phyloP scores from a whole-genome alignment of 2,888 invertebrate species.

The Desoria tigrina region DNA sequence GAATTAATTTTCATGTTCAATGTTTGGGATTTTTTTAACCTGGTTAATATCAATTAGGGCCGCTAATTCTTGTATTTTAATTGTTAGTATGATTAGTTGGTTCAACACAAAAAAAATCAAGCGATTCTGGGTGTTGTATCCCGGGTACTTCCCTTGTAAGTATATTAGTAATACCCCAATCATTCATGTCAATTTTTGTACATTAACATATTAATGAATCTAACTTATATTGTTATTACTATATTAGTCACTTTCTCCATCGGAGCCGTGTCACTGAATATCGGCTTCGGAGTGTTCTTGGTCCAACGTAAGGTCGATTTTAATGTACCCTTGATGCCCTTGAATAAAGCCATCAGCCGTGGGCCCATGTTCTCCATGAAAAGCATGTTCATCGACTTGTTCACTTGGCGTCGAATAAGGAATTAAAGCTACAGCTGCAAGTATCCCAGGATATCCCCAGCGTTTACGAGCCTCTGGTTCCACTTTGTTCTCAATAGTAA shows the following conservation, averaged over 20 bases:
- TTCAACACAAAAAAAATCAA: too few species aligned
- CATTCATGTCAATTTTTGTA: too few species aligned
- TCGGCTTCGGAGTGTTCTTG: slow-evolving; percentile 47
- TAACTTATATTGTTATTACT: slow-evolving; percentile 49
- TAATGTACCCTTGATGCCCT: slow-evolving; percentile 45
- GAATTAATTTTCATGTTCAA: too few species aligned
- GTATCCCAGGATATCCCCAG: slow-evolving; percentile 50
- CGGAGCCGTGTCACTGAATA: slow-evolving; percentile 50
- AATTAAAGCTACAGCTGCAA: slow-evolving; percentile 47
- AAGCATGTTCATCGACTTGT: slow-evolving; percentile 37
- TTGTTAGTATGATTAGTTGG: too few species aligned
- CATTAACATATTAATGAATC: too few species aligned
- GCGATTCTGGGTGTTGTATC: too few species aligned
- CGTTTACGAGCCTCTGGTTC: slow-evolving; percentile 50
- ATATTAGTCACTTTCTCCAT: slow-evolving; percentile 51
- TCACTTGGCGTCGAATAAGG: slow-evolving; percentile 49
- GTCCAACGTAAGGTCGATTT: slow-evolving; percentile 41
- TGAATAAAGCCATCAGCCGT: slow-evolving; percentile 43
- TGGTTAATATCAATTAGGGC: too few species aligned
- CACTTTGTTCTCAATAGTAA: slow-evolving; percentile 52
- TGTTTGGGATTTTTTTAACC: too few species aligned
- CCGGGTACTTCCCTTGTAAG: too few species aligned
- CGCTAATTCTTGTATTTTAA: too few species aligned
- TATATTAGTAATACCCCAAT: too few species aligned
- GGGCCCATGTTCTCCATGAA: slow-evolving; percentile 38